phyloP scores from a whole-genome alignment of 2,797 vertebrate species.

The Decapterus maruadsi region DNA sequence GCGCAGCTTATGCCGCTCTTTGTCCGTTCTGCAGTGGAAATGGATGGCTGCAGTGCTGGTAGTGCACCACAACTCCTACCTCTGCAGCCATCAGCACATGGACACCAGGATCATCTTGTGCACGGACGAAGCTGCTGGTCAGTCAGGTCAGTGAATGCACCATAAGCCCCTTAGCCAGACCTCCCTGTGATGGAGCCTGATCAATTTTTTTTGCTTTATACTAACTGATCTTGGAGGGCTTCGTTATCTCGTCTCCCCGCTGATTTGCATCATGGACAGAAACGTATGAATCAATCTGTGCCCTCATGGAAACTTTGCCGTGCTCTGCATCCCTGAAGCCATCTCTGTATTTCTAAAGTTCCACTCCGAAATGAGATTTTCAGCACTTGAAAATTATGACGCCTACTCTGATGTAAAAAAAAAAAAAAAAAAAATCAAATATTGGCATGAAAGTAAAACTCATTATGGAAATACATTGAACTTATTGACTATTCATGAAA shows the following conservation, averaged over 20 bases:
- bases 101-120: not conserved
- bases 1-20: too few relatives aligned
- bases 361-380: constrained; percentile 33
- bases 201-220: constrained; percentile 7
- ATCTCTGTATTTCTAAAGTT: constrained; percentile 21
- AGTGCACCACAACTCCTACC: too few relatives aligned
- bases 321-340: constrained; percentile 45
- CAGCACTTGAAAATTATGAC: constrained; percentile 41
- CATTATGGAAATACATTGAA: constrained; percentile 55
- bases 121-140: constrained; percentile 3
- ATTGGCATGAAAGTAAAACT: constrained; percentile 47
- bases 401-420: constrained; percentile 47
- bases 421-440: constrained; percentile 20
- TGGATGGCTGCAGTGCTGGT: too few relatives aligned
- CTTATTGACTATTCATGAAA: constrained; percentile 55
- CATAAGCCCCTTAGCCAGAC: constrained; percentile 7
- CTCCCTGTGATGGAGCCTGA: constrained; percentile 1
- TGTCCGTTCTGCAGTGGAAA: not conserved
- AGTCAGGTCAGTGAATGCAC: constrained; percentile 50
- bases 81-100: too few relatives aligned
- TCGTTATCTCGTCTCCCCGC: constrained; percentile 61
- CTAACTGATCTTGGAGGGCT: constrained; percentile 37
- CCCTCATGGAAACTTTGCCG: constrained; percentile 33
- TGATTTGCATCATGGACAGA: constrained; percentile 57
- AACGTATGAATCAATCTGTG: constrained; percentile 38